Conservation (phyloP, 2,888 invertebrate genomes). For the Drosophila colorata region DNA sequence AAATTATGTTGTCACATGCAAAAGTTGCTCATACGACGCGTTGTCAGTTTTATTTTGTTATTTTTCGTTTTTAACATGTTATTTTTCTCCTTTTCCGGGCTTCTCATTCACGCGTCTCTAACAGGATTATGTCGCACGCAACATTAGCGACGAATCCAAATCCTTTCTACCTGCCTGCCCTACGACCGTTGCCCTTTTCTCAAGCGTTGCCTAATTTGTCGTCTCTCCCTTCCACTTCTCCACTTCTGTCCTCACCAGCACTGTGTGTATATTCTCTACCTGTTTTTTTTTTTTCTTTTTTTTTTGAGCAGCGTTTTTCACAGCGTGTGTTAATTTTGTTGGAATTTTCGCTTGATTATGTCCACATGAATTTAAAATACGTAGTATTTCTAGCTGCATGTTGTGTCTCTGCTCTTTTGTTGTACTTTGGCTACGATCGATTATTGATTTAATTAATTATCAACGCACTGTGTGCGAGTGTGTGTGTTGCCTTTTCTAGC, state of each 20-base stretch:
- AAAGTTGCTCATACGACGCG: constrained; percentile 60
- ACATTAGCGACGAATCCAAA: constrained; percentile 61
- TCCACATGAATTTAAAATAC: constrained; percentile 65
- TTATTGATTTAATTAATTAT: constrained; percentile 81
- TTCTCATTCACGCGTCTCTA: constrained; percentile 72
- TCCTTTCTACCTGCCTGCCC: constrained; percentile 46
- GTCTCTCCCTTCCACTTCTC: constrained; percentile 12
- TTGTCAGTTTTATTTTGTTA: constrained; percentile 3
- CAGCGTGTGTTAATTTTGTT: constrained; percentile 71
- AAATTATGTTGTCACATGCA: constrained; percentile 81
- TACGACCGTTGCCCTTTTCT: constrained; percentile 29
- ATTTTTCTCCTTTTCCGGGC: constrained; percentile 7
- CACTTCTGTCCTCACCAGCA: constrained; percentile 10
- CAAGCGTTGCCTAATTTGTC: constrained; percentile 68
- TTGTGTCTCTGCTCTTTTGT: constrained; percentile 51
- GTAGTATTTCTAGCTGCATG: constrained; percentile 39
- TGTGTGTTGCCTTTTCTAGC: constrained; percentile 13
- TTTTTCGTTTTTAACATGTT: neutral
- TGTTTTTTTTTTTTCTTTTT: constrained; percentile 24
- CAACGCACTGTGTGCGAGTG: constrained; percentile 67
- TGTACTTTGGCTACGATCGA: constrained; percentile 56
- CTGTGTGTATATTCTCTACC: constrained; percentile 42
- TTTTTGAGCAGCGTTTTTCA: constrained; percentile 48
- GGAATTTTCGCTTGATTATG: constrained; percentile 78
- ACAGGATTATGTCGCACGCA: constrained; percentile 77